These are phyloP conservation scores for Strix aluco DNA, from an alignment of 2,113 vertebrate genomes.

Conservation along the genomic window DNA sequence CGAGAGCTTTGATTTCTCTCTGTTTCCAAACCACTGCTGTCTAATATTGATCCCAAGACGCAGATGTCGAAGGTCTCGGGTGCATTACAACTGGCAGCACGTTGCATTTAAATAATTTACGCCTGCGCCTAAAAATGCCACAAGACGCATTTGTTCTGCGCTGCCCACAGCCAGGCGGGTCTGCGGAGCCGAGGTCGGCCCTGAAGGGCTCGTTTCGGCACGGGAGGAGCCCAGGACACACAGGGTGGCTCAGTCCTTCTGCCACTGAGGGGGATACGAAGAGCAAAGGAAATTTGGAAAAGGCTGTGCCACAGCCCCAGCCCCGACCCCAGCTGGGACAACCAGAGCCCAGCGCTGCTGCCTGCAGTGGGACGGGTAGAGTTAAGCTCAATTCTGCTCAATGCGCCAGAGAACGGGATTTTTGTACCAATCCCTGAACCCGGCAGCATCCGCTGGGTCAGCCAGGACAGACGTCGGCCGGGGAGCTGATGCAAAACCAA, in stretches of 20 bases:
- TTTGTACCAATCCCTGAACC: neutral
- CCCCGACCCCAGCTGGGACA: neutral
- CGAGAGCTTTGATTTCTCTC: neutral
- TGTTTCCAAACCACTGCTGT: neutral
- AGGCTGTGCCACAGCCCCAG: no score
- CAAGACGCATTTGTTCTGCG: fast-evolving
- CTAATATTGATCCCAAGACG: neutral
- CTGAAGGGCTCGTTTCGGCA: fast-evolving
- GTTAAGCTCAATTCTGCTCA: neutral
- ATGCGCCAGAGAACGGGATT: fast-evolving
- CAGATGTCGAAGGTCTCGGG: neutral
- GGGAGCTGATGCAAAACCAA: neutral
- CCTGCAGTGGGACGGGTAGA: neutral
- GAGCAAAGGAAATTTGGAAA: neutral
- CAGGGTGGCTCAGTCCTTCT: neutral
- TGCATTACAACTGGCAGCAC: neutral
- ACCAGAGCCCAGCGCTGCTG: neutral
- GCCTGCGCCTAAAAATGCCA: neutral
- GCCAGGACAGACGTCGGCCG: neutral
- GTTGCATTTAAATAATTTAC: neutral
- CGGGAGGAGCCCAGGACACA: fast-evolving
- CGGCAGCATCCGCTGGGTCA: neutral
- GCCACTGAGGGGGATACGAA: fast-evolving
- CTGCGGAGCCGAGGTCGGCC: fast-evolving
- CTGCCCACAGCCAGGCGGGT: fast-evolving